Conservation (phyloP, 2,113 vertebrate species). For the Ailurus styani region DNA sequence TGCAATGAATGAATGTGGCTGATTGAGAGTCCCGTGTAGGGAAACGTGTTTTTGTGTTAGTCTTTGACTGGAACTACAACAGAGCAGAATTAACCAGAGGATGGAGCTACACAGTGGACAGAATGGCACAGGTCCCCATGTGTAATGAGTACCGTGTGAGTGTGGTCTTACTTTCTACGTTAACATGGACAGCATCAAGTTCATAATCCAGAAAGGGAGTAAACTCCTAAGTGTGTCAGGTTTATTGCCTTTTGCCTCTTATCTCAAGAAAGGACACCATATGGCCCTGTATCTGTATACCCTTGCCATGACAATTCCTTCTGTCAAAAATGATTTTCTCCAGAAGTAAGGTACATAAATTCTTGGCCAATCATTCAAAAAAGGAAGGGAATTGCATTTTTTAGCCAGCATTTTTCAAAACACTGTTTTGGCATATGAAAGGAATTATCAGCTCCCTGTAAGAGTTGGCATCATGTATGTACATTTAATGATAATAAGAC, state of each 20-base stretch:
- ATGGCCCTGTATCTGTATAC: constrained; percentile 4
- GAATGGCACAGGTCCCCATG: not conserved
- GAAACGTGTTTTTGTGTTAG: not conserved
- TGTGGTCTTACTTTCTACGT: not conserved
- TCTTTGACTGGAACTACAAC: constrained; percentile 16
- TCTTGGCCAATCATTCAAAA: constrained; percentile 38
- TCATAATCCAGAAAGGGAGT: constrained; percentile 23
- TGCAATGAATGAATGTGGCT: not conserved
- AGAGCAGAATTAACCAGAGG: not conserved
- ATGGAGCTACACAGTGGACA: not conserved
- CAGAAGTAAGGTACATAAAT: constrained; percentile 46
- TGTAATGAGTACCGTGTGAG: not conserved
- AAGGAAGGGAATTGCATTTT: constrained; percentile 8
- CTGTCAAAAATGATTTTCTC: constrained; percentile 64
- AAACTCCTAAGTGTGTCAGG: not conserved
- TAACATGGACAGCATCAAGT: not conserved
- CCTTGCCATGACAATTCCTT: constrained; percentile 8
- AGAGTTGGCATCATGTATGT: not conserved
- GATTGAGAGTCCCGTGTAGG: not conserved
- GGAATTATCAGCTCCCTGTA: not conserved
- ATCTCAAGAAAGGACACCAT: constrained; percentile 55
- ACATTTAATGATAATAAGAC: not conserved
- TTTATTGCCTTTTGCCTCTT: not conserved
- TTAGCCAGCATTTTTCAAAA: not conserved
- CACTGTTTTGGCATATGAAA: not conserved